phyloP scores from a whole-genome alignment of 2,113 vertebrate species.

The Myiozetetes cayanensis region DNA sequence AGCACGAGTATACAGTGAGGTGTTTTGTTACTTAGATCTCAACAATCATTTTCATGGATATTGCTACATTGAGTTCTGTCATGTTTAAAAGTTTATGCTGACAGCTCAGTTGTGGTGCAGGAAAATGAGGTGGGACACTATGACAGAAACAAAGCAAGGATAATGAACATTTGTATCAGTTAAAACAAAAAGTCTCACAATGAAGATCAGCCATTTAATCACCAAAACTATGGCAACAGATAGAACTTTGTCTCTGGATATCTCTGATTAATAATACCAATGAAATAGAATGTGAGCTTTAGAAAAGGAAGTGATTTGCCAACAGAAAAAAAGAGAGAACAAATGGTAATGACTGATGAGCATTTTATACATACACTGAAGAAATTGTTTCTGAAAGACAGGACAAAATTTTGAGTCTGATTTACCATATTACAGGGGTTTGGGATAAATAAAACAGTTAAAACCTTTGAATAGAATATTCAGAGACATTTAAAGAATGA shows the following conservation, averaged over 20 bases:
- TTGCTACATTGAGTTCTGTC: background rate
- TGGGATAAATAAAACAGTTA: background rate
- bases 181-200: background rate
- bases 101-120: background rate
- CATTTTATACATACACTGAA: background rate
- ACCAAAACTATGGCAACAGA: background rate
- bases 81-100: background rate
- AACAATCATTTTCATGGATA: background rate
- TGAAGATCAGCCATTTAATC: background rate
- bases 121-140: background rate
- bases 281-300: background rate
- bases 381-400: background rate
- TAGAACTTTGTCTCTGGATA: background rate
- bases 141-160: background rate
- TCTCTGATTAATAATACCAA: background rate
- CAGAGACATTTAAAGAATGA: background rate
- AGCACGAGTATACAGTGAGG: background rate
- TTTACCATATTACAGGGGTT: background rate
- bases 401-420: background rate
- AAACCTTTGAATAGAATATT: background rate
- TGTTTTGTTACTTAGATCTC: background rate
- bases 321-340: background rate
- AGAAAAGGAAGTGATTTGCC: background rate
- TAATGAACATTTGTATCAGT: background rate
- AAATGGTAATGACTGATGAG: background rate